These are phyloP conservation scores for Apomyelois bistriatella DNA, from an alignment of 2,888 invertebrate species.

Conservation along the genomic window DNA sequence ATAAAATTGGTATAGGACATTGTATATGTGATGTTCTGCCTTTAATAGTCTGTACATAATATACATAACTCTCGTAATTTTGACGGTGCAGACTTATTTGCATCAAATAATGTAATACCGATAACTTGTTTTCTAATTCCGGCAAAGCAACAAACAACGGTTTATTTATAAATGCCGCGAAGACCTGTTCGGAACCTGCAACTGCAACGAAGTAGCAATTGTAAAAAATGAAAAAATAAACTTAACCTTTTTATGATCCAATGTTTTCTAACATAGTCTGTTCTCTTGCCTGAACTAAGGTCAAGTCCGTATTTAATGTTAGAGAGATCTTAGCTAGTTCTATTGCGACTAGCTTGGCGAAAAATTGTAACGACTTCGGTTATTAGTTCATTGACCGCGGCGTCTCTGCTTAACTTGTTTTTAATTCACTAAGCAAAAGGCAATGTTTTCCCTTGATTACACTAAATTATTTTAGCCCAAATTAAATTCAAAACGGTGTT, in stretches of 20 bases:
- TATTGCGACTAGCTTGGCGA: conserved; percentile 60
- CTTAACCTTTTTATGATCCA: conserved; percentile 14
- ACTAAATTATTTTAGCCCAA: too few relatives aligned
- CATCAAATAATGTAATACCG: too few relatives aligned
- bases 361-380: conserved; percentile 56
- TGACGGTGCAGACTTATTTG: too few relatives aligned
- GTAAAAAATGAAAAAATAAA: conserved; percentile 22
- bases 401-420: conserved; percentile 48
- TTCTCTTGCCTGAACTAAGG: conserved; percentile 37
- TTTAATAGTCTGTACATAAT: too few relatives aligned
- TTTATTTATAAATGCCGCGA: conserved; percentile 11
- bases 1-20: too few relatives aligned
- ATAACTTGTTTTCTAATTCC: conserved; percentile 10
- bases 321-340: too few relatives aligned
- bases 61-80: too few relatives aligned
- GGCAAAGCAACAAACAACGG: conserved; percentile 10
- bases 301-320: conserved; percentile 44
- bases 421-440: conserved; percentile 54
- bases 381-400: conserved; percentile 58
- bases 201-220: conserved; percentile 6
- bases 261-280: conserved; percentile 32
- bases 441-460: conserved; percentile 30
- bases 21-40: too few relatives aligned
- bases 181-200: conserved; percentile 10
- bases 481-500: too few relatives aligned